Percentiles rank a stretch among this genome's conserved stretches.
These are phyloP conservation scores for Anseranas semipalmata DNA, from an alignment of 2,113 vertebrate genomes.

Conservation along the genomic window DNA sequence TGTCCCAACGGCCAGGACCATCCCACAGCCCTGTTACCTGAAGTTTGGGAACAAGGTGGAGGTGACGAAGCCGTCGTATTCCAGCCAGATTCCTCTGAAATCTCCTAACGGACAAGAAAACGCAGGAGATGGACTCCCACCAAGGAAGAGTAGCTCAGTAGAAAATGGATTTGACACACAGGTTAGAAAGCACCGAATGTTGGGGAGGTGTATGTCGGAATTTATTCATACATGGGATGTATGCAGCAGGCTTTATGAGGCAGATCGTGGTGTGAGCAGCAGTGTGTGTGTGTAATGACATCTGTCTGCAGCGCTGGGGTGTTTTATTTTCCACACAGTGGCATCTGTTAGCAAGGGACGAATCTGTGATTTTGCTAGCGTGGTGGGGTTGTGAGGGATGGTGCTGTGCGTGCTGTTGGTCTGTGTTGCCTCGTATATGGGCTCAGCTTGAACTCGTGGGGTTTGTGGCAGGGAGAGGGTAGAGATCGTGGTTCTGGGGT, in stretches of 20 bases:
- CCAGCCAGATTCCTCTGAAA: slow-evolving; percentile 84
- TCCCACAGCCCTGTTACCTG: slow-evolving; percentile 85
- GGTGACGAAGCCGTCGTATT: slow-evolving; percentile 80
- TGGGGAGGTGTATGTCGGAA: not conserved
- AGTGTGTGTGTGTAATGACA: not conserved
- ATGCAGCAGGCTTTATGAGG: not conserved
- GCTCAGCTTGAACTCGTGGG: not conserved
- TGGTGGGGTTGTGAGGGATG: not conserved
- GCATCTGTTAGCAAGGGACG: not conserved
- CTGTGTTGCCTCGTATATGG: not conserved
- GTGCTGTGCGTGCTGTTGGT: not conserved
- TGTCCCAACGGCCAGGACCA: slow-evolving; percentile 80
- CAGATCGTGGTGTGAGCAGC: not conserved
- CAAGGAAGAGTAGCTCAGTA: slow-evolving; percentile 64
- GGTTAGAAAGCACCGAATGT: slow-evolving; percentile 77
- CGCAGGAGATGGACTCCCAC: slow-evolving; percentile 69
- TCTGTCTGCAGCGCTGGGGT: not conserved
- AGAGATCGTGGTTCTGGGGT: not conserved
- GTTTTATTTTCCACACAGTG: not conserved
- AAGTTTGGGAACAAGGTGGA: slow-evolving; percentile 85
- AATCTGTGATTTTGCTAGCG: not conserved
- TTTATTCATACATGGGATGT: not conserved
- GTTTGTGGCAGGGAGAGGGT: not conserved
- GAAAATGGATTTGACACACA: slow-evolving; percentile 86
- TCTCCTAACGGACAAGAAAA: slow-evolving; percentile 73